phyloP scores from a whole-genome alignment of 2,113 vertebrate genomes.

The Hypomesus transpacificus region DNA sequence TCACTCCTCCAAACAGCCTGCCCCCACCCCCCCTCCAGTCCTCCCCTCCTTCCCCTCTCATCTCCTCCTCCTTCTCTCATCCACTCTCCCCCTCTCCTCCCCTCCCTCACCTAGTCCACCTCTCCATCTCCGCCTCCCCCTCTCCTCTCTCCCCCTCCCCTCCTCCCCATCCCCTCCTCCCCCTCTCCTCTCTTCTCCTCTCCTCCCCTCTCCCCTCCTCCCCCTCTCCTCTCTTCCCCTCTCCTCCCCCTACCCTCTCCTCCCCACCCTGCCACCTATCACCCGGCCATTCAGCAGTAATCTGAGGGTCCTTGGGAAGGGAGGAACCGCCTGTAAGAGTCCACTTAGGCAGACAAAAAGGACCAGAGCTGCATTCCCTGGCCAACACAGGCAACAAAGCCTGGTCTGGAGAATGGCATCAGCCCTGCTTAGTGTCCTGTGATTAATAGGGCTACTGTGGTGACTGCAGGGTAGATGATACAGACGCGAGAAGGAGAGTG shows the following conservation, averaged over 20 bases:
- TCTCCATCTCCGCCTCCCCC: constrained; percentile 26
- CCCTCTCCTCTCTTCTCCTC: constrained; percentile 10
- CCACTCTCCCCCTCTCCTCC: constrained; percentile 27
- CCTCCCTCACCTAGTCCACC: neutral
- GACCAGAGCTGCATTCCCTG: constrained; percentile 80
- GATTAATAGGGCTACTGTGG: constrained; percentile 82
- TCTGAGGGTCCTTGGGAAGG: constrained; percentile 73
- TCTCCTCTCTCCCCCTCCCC: too few relatives aligned
- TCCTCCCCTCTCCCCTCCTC: neutral
- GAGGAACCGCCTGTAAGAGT: constrained; percentile 74
- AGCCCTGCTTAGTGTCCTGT: constrained; percentile 79
- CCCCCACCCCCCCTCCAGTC: constrained; percentile 40
- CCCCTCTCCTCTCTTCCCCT: neutral
- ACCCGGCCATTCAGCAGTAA: constrained; percentile 74
- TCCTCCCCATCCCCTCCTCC: too few relatives aligned
- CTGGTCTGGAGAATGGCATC: constrained; percentile 74
- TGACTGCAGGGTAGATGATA: constrained; percentile 29
- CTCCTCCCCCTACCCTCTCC: constrained; percentile 55
- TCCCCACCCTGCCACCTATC: constrained; percentile 45
- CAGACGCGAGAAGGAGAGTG: constrained; percentile 22
- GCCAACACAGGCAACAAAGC: constrained; percentile 75
- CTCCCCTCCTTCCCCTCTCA: constrained; percentile 17
- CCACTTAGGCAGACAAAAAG: constrained; percentile 84
- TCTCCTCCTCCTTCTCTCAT: constrained; percentile 21
- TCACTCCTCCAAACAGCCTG: constrained; percentile 74